These are phyloP conservation scores for Limulus polyphemus DNA, from an alignment of 2,888 invertebrate species.

Conservation along the genomic window DNA sequence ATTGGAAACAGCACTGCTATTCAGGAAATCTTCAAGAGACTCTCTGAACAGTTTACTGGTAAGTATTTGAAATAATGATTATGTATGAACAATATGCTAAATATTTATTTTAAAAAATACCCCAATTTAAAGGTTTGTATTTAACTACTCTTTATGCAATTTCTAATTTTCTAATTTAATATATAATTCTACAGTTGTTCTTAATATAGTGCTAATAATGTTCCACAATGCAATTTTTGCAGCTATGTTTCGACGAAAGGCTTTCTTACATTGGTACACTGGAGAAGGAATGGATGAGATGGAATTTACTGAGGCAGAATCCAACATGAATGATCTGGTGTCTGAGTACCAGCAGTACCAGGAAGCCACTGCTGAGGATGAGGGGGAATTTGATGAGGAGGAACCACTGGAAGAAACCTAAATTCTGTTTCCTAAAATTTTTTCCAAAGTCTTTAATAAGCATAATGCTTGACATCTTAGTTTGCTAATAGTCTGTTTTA, in stretches of 20 bases:
- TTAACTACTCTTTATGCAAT: too few species aligned
- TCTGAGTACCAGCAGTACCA: constrained; percentile 91
- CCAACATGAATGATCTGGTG: constrained; percentile 75
- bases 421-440: too few species aligned
- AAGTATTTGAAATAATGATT: constrained; percentile 5
- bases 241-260: constrained; percentile 90
- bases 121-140: too few species aligned
- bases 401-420: constrained; percentile 9
- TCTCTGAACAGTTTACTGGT: constrained; percentile 39
- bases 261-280: constrained; percentile 95
- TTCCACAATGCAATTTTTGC: background rate
- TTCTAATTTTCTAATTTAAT: too few species aligned
- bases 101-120: too few species aligned
- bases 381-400: constrained; percentile 38
- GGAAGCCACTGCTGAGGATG: constrained; percentile 74
- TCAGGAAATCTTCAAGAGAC: constrained; percentile 40
- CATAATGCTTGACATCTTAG: too few species aligned
- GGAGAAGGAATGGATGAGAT: constrained; percentile 96
- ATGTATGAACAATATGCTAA: too few species aligned
- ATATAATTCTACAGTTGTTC: too few species aligned
- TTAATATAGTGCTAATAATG: background rate
- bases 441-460: too few species aligned
- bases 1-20: constrained; percentile 41
- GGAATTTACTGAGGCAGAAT: constrained; percentile 94
- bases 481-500: too few species aligned